Evolutionary conservation across 2,797 vertebrate species (phyloP).

Genomic region (Typhlichthys eigenmanni): DNA sequence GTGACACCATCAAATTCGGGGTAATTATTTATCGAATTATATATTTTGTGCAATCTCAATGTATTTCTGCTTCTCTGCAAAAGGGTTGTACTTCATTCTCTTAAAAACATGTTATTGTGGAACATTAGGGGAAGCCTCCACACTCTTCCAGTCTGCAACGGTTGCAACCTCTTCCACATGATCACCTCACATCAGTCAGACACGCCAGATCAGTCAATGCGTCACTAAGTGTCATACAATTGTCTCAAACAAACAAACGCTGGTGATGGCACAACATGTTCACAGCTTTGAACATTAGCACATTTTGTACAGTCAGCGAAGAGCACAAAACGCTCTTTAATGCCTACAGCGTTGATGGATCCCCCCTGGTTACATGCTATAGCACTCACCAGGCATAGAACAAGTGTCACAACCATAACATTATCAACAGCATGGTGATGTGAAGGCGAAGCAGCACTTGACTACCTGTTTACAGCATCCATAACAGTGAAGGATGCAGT

Average conservation of each 20-base stretch:
- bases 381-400: conserved; percentile 54
- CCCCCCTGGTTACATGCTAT: conserved; percentile 49
- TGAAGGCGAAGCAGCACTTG: conserved; percentile 46
- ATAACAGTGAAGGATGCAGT: conserved; percentile 53
- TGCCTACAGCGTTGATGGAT: conserved; percentile 50
- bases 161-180: too few relatives aligned
- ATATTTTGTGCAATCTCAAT: background rate
- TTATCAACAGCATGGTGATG: conserved; percentile 56
- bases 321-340: conserved; percentile 51
- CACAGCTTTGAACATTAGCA: conserved; percentile 50
- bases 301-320: conserved; percentile 61
- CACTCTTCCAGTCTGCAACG: background rate
- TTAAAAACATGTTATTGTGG: too few relatives aligned
- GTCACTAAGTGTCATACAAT: background rate
- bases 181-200: too few relatives aligned
- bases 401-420: conserved; percentile 48
- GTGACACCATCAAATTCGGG: conserved; percentile 13
- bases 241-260: conserved; percentile 14
- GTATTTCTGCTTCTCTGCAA: too few relatives aligned
- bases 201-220: too few relatives aligned
- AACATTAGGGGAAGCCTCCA: conserved; percentile 6
- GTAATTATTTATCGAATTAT: background rate
- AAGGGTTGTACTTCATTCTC: too few relatives aligned
- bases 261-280: conserved; percentile 47
- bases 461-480: conserved; percentile 48